These are phyloP conservation scores for Oedothorax gibbosus DNA, from an alignment of 1,140 invertebrate genomes.

Conservation along the genomic window DNA sequence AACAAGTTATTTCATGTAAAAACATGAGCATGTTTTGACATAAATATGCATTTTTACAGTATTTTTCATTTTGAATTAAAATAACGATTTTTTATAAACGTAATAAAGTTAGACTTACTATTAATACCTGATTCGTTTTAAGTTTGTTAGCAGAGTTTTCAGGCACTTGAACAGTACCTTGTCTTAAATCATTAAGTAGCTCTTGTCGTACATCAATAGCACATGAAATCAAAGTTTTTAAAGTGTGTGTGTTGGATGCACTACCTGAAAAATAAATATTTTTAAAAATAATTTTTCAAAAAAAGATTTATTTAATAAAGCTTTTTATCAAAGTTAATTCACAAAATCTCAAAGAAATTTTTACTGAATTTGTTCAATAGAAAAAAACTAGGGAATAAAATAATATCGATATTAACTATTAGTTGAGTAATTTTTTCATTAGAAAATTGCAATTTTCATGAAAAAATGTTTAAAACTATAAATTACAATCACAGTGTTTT, in stretches of 20 bases:
- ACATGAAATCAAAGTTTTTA: slow-evolving; percentile 7
- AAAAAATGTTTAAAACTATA: not conserved
- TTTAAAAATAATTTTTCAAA: not conserved
- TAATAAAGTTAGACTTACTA: too few species aligned
- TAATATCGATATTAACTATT: slow-evolving; percentile 1
- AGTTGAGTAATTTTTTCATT: not conserved
- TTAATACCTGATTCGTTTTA: slow-evolving; percentile 12
- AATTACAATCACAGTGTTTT: not conserved
- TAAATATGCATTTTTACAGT: too few species aligned
- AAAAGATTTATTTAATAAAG: too few species aligned
- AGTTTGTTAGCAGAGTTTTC: not conserved
- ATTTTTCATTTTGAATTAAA: too few species aligned
- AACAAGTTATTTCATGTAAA: too few species aligned
- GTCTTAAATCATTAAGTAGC: slow-evolving; percentile 4
- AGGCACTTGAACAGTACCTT: slow-evolving; percentile 9
- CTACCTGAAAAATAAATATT: slow-evolving; percentile 19
- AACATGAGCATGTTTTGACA: too few species aligned
- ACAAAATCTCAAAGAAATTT: too few species aligned
- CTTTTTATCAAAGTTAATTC: too few species aligned
- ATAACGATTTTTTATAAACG: too few species aligned
- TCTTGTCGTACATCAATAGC: slow-evolving; percentile 3
- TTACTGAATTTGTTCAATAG: too few species aligned
- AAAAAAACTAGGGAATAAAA: not conserved
- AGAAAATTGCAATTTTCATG: not conserved
- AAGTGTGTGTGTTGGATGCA: not conserved